Percentiles rank a stretch among this genome's conserved stretches.
Conservation (phyloP, 2,888 invertebrate species). For the Aporophyla nigra region DNA sequence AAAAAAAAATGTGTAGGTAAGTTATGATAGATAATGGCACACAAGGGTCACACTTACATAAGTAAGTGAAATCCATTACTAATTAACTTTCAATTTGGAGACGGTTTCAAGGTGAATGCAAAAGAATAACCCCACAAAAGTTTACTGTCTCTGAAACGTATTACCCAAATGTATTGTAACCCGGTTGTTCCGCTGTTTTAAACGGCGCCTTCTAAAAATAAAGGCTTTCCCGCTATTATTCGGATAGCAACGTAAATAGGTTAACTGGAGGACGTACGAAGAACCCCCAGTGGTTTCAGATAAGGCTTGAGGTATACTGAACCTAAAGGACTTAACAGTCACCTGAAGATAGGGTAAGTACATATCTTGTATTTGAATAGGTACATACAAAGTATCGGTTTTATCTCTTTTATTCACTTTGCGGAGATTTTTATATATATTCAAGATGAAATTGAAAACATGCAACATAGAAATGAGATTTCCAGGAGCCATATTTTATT, state of each 20-base stretch:
- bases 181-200: slow-evolving; percentile 32
- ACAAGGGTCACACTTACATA: no score
- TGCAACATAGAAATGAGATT: no score
- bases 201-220: slow-evolving; percentile 62
- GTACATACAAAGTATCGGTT: neutral
- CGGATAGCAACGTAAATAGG: slow-evolving; percentile 69
- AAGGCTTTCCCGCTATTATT: slow-evolving; percentile 64
- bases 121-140: slow-evolving; percentile 24
- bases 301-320: slow-evolving; percentile 43
- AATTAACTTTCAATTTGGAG: neutral
- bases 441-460: no score
- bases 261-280: slow-evolving; percentile 58
- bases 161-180: slow-evolving; percentile 41
- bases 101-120: neutral
- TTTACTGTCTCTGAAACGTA: slow-evolving; percentile 35
- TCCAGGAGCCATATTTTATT: no score
- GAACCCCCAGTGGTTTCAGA: slow-evolving; percentile 16
- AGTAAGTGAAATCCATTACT: no score
- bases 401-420: neutral
- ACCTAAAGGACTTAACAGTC: neutral
- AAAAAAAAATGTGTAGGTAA: neutral
- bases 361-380: no score
- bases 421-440: neutral
- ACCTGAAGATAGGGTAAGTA: neutral
- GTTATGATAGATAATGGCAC: neutral